Conservation (phyloP, 2,797 vertebrate genomes). For the Bothrops alternatus region DNA sequence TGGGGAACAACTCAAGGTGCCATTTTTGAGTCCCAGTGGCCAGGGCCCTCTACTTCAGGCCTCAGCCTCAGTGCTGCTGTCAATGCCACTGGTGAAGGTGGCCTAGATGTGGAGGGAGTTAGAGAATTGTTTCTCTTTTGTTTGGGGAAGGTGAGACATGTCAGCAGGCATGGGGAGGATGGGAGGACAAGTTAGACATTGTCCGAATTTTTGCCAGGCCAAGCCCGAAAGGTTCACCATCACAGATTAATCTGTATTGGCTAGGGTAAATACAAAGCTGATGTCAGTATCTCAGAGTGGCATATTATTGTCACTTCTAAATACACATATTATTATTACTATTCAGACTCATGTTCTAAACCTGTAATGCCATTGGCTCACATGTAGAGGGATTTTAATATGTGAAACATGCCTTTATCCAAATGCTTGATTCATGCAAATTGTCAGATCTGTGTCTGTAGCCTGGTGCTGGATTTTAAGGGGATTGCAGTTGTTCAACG, state of each 20-base stretch:
- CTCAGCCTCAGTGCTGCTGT: background rate
- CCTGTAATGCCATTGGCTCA: background rate
- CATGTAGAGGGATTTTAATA: background rate
- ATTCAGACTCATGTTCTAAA: background rate
- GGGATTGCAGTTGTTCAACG: background rate
- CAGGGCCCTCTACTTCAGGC: background rate
- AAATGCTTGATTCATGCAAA: background rate
- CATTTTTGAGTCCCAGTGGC: background rate
- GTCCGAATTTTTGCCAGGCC: background rate
- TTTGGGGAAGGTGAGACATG: background rate
- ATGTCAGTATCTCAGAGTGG: background rate
- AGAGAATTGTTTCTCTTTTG: background rate
- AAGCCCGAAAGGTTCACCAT: background rate
- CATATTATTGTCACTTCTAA: background rate
- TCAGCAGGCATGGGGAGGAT: background rate
- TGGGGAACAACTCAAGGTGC: background rate
- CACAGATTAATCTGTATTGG: background rate
- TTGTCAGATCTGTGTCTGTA: background rate
- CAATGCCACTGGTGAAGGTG: background rate
- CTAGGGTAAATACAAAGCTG: background rate
- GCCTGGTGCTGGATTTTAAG: background rate
- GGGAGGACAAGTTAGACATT: background rate
- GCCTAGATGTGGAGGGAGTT: background rate
- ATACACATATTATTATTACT: background rate
- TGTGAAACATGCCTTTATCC: background rate